Evolutionary conservation across 2,888 invertebrate genomes (phyloP).

Genomic region (Lathronympha strigana): DNA sequence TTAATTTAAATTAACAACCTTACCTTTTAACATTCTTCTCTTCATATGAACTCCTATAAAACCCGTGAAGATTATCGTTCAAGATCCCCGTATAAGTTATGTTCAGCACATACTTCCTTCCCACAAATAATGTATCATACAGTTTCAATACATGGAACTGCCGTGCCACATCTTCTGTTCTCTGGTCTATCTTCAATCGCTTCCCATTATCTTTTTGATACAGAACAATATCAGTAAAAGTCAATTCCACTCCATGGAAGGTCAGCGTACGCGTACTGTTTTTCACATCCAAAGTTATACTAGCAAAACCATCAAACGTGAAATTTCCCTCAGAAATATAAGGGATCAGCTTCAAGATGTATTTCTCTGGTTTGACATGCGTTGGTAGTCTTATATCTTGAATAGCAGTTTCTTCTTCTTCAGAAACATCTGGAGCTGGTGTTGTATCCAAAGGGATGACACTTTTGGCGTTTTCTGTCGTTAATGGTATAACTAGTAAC

Average conservation of each 20-base stretch:
- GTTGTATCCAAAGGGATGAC: constrained; percentile 67
- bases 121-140: constrained; percentile 81
- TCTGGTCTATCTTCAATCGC: constrained; percentile 62
- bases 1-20: constrained; percentile 50
- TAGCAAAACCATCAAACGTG: constrained; percentile 89
- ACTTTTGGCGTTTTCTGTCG: constrained; percentile 69
- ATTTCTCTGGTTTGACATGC: constrained; percentile 87
- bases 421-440: constrained; percentile 50
- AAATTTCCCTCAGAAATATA: constrained; percentile 90
- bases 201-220: constrained; percentile 69
- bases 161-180: constrained; percentile 83
- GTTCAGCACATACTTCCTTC: constrained; percentile 86
- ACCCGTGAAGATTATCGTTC: constrained; percentile 90
- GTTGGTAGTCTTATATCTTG: constrained; percentile 88
- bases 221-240: constrained; percentile 84
- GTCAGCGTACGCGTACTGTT: constrained; percentile 87
- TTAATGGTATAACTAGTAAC: constrained; percentile 71
- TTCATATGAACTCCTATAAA: constrained; percentile 92
- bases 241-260: constrained; percentile 89
- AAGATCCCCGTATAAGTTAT: constrained; percentile 89
- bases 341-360: constrained; percentile 88
- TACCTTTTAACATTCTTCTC: constrained; percentile 88
- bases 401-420: constrained; percentile 51
- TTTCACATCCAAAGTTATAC: constrained; percentile 85
- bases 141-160: constrained; percentile 89